Evolutionary conservation across 2,113 vertebrate genomes (phyloP).

Genomic region (Sceloporus undulatus): DNA sequence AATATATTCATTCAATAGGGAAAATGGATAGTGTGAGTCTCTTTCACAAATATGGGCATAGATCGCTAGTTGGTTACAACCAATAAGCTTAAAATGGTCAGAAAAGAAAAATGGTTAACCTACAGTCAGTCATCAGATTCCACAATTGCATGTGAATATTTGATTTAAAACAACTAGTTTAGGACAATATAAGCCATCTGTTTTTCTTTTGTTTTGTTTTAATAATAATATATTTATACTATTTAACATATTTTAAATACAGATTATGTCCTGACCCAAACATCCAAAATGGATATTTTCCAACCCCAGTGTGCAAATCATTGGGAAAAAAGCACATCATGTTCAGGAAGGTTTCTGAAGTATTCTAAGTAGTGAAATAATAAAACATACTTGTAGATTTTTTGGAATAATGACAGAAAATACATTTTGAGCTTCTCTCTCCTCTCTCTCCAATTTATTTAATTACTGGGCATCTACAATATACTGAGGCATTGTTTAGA

Average conservation of each 20-base stretch:
- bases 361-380: neutral
- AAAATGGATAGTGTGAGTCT: neutral
- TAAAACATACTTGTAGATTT: neutral
- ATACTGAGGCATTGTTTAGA: neutral
- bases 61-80: neutral
- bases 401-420: neutral
- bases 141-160: conserved; percentile 37
- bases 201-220: neutral
- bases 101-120: accelerated
- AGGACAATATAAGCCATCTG: too few relatives aligned
- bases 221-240: neutral
- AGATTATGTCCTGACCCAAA: conserved; percentile 24
- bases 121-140: neutral
- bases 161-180: conserved; percentile 27
- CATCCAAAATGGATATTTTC: conserved; percentile 23
- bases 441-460: conserved; percentile 10
- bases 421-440: neutral
- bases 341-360: neutral
- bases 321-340: neutral
- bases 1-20: neutral
- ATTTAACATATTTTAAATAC: conserved; percentile 9
- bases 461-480: conserved; percentile 5
- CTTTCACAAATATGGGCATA: neutral
- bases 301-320: conserved; percentile 15
- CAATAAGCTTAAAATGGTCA: neutral